Base-by-base conservation (phyloP, 2,888 invertebrate species). In the Chelonus formosanus region DNA sequence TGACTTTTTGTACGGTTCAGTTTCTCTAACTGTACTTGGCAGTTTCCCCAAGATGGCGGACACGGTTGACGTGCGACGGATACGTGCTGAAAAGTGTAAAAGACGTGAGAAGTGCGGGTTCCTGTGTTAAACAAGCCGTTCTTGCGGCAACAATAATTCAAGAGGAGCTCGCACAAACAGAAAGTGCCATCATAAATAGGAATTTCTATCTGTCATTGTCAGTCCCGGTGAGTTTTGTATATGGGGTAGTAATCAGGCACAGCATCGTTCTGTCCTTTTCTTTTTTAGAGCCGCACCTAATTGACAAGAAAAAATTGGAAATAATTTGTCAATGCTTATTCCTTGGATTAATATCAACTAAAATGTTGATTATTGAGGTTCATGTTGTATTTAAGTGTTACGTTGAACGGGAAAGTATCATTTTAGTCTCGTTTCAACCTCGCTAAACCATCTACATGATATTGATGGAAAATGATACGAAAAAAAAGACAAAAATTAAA, bases 31-130 rank as follows among this genome's bases (percentile, higher is more conserved):
- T 79, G 78, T 72, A 65, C 78, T 80, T 78, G 79, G 79, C 81
- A 81, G 80, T 81, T 79, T 78, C 76, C 76, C 79, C 81, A 83
- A 83, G 81, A 83, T 83, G 83, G 83, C 82, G 83, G 80, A 80
- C 78, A 75, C 79, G 81, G 76, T 76, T 81, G 78, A 80, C 79
- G 79, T 80, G 81, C 79, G 79, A 78, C 76, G 78, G 78, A 77
- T 76, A 77, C 78, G 75, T 73, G 77, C 78, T 74, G 79, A 78
- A 77, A 80, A 78, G 80, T 77, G 78, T 74, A 76, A 79, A 75
- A 77, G 74, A 72, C 77, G 75, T 73, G 76, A 77, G 71, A 78
- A 78, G 72, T 76, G 75, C 74, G 73, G 63, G 73, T 75, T 80
- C 75, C 74, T 78, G 78, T 80, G 79, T 80, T 80, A 79, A 80